Conservation (phyloP, 2,113 vertebrate genomes). For the Lucifuga dentata region DNA sequence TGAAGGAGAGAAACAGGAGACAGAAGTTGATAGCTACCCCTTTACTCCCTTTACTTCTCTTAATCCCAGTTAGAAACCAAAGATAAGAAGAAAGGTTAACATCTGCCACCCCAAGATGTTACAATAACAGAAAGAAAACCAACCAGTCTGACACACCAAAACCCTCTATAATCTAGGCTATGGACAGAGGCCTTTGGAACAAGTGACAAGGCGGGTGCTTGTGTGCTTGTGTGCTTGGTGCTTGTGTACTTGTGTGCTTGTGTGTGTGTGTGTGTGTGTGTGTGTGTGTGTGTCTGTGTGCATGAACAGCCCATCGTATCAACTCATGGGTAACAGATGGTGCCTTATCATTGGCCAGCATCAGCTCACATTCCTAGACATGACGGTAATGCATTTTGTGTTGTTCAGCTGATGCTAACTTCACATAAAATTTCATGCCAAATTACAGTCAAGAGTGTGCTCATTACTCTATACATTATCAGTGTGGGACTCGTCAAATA, state of each 20-base stretch:
- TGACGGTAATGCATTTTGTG: slow-evolving; percentile 79
- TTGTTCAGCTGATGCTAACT: slow-evolving; percentile 76
- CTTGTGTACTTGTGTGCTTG: slow-evolving; percentile 59
- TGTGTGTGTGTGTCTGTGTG: slow-evolving; percentile 61
- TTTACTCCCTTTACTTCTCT: slow-evolving; percentile 49
- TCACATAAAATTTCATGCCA: slow-evolving; percentile 71
- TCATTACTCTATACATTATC: slow-evolving; percentile 32
- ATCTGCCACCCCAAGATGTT: slow-evolving; percentile 70
- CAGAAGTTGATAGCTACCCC: slow-evolving; percentile 58
- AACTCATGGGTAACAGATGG: slow-evolving; percentile 82
- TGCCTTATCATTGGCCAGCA: slow-evolving; percentile 80
- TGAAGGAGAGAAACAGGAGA: slow-evolving; percentile 51
- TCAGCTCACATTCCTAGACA: slow-evolving; percentile 84
- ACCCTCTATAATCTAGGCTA: slow-evolving; percentile 68
- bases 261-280: neutral
- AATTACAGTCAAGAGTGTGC: slow-evolving; percentile 47
- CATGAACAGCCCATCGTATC: slow-evolving; percentile 62
- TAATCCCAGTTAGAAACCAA: slow-evolving; percentile 82
- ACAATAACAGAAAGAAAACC: slow-evolving; percentile 79
- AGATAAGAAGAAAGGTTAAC: slow-evolving; percentile 79
- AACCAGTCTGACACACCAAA: slow-evolving; percentile 32
- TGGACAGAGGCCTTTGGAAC: slow-evolving; percentile 51
- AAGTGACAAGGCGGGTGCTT: slow-evolving; percentile 59
- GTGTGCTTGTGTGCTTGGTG: slow-evolving; percentile 8
- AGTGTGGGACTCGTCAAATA: slow-evolving; percentile 5